Evolutionary conservation across 35 echinoderm and acorn worm genomes (phyloP).

Genomic region (Ophioderma brevispina): DNA sequence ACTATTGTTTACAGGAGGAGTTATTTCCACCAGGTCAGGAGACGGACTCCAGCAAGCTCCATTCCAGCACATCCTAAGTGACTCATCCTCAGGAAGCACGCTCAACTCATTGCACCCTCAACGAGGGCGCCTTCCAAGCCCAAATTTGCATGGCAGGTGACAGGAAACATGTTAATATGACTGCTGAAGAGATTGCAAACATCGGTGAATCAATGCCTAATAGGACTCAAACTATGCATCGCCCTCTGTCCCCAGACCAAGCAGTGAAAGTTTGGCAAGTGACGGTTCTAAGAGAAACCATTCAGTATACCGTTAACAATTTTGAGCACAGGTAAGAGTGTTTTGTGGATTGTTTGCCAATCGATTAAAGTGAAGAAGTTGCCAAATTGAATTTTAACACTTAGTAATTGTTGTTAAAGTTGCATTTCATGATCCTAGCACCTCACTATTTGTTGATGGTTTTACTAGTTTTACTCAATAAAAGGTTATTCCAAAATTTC

Average conservation of each 20-base stretch:
- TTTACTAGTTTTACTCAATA: no score
- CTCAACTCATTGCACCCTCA: neutral
- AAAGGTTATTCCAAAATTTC: no score
- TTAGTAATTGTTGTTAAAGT: no score
- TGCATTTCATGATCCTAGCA: no score
- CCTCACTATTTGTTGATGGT: no score
- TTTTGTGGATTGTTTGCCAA: no score
- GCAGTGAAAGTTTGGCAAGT: neutral
- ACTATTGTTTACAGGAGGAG: conserved; percentile 41
- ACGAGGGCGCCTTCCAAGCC: conserved; percentile 55
- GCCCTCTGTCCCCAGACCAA: neutral
- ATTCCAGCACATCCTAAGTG: neutral
- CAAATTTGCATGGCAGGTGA: conserved; percentile 95
- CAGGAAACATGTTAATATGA: conserved; percentile 85
- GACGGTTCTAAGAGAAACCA: neutral
- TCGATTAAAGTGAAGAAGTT: no score
- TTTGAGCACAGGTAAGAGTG: conserved; percentile 67
- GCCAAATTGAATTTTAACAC: no score
- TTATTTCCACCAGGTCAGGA: conserved; percentile 18
- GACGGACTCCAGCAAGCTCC: neutral
- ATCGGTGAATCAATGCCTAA: conserved; percentile 35
- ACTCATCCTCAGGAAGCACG: neutral
- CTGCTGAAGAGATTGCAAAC: conserved; percentile 69
- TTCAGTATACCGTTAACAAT: conserved; percentile 42
- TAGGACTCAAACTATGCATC: conserved; percentile 40